Percentiles rank a stretch among this genome's conserved stretches.
Conservation (phyloP, 2,113 vertebrate genomes). For the Apaloderma vittatum region DNA sequence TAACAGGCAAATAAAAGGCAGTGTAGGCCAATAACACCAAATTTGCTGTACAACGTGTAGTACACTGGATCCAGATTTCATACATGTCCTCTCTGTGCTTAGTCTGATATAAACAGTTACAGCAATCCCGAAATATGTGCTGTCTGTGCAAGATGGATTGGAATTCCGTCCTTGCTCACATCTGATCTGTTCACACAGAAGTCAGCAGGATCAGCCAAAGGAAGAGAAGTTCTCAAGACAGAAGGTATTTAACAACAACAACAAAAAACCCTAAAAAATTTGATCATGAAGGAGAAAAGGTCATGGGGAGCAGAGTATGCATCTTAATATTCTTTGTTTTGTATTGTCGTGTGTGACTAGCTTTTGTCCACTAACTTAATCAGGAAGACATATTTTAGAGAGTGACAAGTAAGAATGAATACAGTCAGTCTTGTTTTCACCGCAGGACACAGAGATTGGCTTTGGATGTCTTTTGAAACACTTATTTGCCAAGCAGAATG, state of each 20-base stretch:
- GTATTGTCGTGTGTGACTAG: not conserved
- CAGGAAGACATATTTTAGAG: conserved; percentile 71
- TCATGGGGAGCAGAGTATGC: not conserved
- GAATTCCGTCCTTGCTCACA: conserved; percentile 20
- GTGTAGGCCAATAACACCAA: not conserved
- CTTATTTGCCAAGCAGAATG: conserved; percentile 47
- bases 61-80: not conserved
- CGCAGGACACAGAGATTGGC: conserved; percentile 4
- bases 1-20: conserved; percentile 29
- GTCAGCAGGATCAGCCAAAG: conserved; percentile 34
- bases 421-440: conserved; percentile 43
- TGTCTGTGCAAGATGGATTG: conserved; percentile 5
- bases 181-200: conserved; percentile 31
- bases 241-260: conserved; percentile 29
- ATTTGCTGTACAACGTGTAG: not conserved
- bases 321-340: conserved; percentile 17
- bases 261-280: not conserved
- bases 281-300: conserved; percentile 21
- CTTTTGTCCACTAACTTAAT: conserved; percentile 65
- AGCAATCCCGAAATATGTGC: conserved; percentile 56
- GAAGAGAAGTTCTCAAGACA: conserved; percentile 26
- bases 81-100: not conserved
- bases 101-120: conserved; percentile 6
- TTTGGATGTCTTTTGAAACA: conserved; percentile 28
- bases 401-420: conserved; percentile 61